These are phyloP conservation scores for Lamellibrachia luymesi DNA, from an alignment of 1,140 invertebrate species.

Conservation along the genomic window DNA sequence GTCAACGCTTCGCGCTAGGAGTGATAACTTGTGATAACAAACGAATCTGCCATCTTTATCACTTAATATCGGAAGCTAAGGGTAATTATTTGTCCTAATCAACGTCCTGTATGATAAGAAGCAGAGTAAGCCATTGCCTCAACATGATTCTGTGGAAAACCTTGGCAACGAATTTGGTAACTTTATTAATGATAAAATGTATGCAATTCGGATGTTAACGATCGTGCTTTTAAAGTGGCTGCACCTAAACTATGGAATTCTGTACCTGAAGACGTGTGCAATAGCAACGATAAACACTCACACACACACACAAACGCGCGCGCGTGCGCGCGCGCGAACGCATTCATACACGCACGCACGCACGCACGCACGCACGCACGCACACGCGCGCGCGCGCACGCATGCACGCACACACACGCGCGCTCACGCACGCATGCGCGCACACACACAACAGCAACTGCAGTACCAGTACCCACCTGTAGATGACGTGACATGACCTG, in stretches of 20 bases:
- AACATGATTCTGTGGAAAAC: not conserved
- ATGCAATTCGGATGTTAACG: not conserved
- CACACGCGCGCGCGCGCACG: not conserved
- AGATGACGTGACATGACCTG: constrained; percentile 56
- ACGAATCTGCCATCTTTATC: not conserved
- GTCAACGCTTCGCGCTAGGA: not conserved
- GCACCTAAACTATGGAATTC: too few species aligned
- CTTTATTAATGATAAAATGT: not conserved
- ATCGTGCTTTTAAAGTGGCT: too few species aligned
- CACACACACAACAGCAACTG: not conserved
- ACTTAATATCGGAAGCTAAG: not conserved
- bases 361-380: not conserved
- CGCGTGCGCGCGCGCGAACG: not conserved
- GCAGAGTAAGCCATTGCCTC: not conserved
- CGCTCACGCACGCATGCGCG: too few species aligned
- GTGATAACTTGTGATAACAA: not conserved
- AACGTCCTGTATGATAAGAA: not conserved
- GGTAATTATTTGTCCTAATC: not conserved
- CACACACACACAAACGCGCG: not conserved
- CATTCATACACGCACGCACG: not conserved
- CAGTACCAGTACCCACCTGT: not conserved
- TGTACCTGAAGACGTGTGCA: too few species aligned
- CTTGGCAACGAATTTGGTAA: not conserved
- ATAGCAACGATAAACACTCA: not conserved
- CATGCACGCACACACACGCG: too few species aligned